These are phyloP conservation scores for Drosophila lacertosa DNA, from an alignment of 1,140 invertebrate species.

Conservation along the genomic window DNA sequence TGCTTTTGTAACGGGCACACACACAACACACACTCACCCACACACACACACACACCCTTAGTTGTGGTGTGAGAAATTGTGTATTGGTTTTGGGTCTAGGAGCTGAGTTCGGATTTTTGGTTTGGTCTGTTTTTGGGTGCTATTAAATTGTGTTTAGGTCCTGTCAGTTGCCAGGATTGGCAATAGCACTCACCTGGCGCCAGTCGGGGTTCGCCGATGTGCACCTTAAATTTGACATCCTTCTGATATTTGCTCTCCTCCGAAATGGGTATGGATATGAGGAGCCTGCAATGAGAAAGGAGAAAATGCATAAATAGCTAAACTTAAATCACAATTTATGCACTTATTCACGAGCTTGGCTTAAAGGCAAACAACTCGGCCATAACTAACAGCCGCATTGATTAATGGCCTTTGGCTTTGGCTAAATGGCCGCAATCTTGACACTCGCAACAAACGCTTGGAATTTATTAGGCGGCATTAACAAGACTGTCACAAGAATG, in stretches of 20 bases:
- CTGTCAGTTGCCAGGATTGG: constrained; percentile 8
- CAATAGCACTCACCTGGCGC: constrained; percentile 92
- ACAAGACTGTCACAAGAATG: constrained; percentile 34
- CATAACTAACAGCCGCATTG: constrained; percentile 46
- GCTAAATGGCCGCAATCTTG: constrained; percentile 69
- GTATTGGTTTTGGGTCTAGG: background rate
- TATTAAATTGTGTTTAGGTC: constrained; percentile 46
- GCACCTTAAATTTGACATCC: constrained; percentile 96
- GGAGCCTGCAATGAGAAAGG: constrained; percentile 96
- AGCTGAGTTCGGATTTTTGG: background rate
- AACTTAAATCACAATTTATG: constrained; percentile 28
- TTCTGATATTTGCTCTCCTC: constrained; percentile 99
- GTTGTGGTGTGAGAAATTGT: constrained; percentile 18
- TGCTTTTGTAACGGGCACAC: constrained; percentile 13
- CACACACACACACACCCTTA: background rate
- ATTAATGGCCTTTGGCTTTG: constrained; percentile 53
- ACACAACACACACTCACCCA: constrained; percentile 1
- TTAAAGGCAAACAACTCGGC: background rate
- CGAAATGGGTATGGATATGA: constrained; percentile 93
- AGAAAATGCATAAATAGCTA: too few species aligned
- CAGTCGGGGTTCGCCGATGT: constrained; percentile 94
- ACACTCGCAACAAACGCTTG: constrained; percentile 56
- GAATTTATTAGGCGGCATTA: constrained; percentile 71
- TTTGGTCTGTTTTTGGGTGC: constrained; percentile 35
- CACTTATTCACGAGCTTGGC: constrained; percentile 1